Evolutionary conservation across 2,797 vertebrate species (phyloP).

Genomic region (Galagoides demidoff): DNA sequence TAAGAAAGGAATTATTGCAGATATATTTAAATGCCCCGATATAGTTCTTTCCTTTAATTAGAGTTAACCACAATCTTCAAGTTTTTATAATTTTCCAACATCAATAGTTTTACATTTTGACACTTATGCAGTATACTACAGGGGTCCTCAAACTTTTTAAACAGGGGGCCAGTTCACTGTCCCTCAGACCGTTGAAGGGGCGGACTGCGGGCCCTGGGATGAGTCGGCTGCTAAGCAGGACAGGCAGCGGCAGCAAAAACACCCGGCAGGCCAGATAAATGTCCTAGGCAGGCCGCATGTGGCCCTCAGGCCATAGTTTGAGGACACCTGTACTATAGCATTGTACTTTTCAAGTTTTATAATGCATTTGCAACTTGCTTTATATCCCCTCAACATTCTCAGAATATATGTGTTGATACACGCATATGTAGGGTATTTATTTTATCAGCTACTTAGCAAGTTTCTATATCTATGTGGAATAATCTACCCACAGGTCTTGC

Average conservation of each 20-base stretch:
- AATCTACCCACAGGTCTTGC: background rate
- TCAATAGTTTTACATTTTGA: background rate
- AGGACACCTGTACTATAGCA: background rate
- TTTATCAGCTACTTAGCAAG: conserved; percentile 19
- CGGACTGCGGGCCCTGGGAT: no score
- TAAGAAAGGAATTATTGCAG: conserved; percentile 22
- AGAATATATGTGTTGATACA: background rate
- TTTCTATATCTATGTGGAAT: background rate
- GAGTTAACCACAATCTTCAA: background rate
- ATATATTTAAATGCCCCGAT: background rate
- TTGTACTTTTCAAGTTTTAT: background rate
- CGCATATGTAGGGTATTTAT: background rate
- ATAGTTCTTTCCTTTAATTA: background rate
- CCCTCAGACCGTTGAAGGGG: no score
- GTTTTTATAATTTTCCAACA: background rate
- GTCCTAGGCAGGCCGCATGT: no score
- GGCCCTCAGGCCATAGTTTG: no score
- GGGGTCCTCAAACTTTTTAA: no score
- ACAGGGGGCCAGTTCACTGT: no score
- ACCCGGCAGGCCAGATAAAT: no score
- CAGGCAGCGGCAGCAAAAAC: no score
- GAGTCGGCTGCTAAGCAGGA: no score
- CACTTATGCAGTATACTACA: background rate
- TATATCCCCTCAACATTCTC: background rate
- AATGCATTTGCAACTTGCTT: background rate